phyloP scores from a whole-genome alignment of 2,888 invertebrate genomes.

The Cerastis leucographa region DNA sequence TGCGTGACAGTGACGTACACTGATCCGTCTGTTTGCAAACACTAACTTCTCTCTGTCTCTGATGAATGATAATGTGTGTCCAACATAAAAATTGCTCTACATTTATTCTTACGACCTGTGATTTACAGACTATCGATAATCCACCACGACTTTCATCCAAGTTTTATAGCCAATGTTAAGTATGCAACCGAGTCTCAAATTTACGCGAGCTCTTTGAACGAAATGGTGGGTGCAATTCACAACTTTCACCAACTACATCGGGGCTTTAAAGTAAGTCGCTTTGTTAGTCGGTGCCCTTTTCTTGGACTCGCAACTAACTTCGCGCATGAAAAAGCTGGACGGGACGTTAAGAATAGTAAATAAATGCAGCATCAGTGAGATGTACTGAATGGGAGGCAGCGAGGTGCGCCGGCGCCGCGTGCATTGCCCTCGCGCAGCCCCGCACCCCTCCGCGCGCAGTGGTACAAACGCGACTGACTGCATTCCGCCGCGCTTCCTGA shows the following conservation, averaged over 20 bases:
- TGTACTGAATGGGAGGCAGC: conserved; percentile 85
- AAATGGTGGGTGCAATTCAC: conserved; percentile 67
- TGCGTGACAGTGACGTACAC: conserved; percentile 67
- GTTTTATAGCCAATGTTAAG: conserved; percentile 58
- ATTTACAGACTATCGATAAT: conserved; percentile 56
- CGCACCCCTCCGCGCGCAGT: conserved; percentile 75
- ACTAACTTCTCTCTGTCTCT: conserved; percentile 50
- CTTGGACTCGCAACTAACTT: conserved; percentile 46
- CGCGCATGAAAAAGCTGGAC: conserved; percentile 50
- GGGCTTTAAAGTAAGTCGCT: conserved; percentile 56
- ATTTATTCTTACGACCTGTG: conserved; percentile 34
- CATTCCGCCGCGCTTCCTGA: conserved; percentile 91
- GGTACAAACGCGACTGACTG: conserved; percentile 89
- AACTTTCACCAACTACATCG: conserved; percentile 65
- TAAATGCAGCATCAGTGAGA: conserved; percentile 81
- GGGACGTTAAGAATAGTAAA: conserved; percentile 77
- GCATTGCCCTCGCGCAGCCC: conserved; percentile 84
- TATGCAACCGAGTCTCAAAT: conserved; percentile 61
- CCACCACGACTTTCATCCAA: conserved; percentile 48
- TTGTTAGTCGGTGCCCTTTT: conserved; percentile 58
- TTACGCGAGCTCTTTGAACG: conserved; percentile 55
- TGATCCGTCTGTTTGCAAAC: conserved; percentile 59
- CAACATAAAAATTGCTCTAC: conserved; percentile 39
- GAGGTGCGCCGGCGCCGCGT: conserved; percentile 86
- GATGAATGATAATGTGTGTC: conserved; percentile 37